Evolutionary conservation across 2,113 vertebrate genomes (phyloP).

Genomic region (Hippoglossus stenolepis): DNA sequence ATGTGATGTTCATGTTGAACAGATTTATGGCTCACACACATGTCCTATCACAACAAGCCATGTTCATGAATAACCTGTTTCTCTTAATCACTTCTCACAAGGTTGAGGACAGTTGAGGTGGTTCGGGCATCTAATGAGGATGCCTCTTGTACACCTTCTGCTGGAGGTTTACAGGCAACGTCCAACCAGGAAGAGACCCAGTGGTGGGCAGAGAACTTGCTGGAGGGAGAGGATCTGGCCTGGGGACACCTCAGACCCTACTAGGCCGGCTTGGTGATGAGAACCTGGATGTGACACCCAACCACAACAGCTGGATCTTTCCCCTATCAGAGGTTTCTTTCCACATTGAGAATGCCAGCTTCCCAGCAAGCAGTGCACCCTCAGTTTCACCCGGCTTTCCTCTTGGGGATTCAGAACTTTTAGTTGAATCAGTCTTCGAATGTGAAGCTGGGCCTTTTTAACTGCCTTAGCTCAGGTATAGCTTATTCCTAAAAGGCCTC

Average conservation of each 20-base stretch:
- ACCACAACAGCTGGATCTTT: background rate
- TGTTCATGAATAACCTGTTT: background rate
- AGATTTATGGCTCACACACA: background rate
- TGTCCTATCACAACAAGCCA: conserved; percentile 26
- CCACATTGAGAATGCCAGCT: background rate
- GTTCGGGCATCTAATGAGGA: too few relatives aligned
- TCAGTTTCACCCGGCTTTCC: background rate
- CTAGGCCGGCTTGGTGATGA: too few relatives aligned
- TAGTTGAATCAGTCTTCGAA: background rate
- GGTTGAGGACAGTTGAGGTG: too few relatives aligned
- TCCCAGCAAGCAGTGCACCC: background rate
- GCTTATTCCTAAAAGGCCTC: background rate
- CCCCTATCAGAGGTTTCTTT: background rate
- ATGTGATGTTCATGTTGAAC: conserved; percentile 15
- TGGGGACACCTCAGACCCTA: too few relatives aligned
- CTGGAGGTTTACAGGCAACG: too few relatives aligned
- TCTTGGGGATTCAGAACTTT: background rate
- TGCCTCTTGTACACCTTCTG: too few relatives aligned
- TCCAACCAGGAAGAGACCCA: too few relatives aligned
- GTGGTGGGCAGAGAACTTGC: too few relatives aligned
- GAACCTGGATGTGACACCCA: too few relatives aligned
- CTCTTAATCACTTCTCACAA: background rate
- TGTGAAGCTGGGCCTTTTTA: too few relatives aligned
- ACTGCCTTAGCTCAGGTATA: background rate
- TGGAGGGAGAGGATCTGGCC: too few relatives aligned